Base-by-base conservation (phyloP, 2,797 vertebrate genomes). In the Huso huso region DNA sequence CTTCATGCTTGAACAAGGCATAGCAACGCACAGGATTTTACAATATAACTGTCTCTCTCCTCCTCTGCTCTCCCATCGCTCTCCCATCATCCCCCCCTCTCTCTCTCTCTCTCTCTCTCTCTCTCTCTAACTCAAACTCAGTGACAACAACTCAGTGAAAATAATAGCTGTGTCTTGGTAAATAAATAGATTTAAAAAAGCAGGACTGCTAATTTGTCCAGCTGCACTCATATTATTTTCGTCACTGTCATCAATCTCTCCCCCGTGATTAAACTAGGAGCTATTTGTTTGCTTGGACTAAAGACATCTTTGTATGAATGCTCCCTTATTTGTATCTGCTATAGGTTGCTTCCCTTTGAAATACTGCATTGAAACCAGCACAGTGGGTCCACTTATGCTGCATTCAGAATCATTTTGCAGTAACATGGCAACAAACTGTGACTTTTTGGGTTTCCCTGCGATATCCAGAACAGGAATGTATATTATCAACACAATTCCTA, bases 351-450 rank as follows among this genome's bases (percentile, higher is more conserved):
- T 37, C 23, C 23, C 23, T 37, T 37, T 37, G 2, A 37, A 37
- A 37, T 37, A 37, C 4, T 37, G 23, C 23, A 37, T 37, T 2
- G 51, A 53, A 53, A 53, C 8, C 51, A 53, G 8, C 8, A 12
- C 6, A 53, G 11, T 2, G 51, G 8, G 8, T 53, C 8, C 51
- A 53, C 51, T 8, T 53, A 53, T 12, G 6, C 51, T 12, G 51
- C 51, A 8, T 6, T 8, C 51, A 53, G 51, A 61, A 53, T 48
- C 62, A 62, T 12, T 61, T 49, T 64, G 51, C 70, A 69, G 74
- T 76, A 78, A 79, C 73, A 77, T 82, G 77, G 77, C 76, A 79
- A 76, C 79, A 77, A 72, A 76, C 72, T 77, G 77, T 62, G 76
- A 79, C 70, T 77, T 77, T 82, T 75, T 77, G 69, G 77, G 78